Percentiles rank a stretch among this genome's conserved stretches.
Evolutionary conservation across 1,140 invertebrate genomes (phyloP).

Genomic region (Chymomyza costata): DNA sequence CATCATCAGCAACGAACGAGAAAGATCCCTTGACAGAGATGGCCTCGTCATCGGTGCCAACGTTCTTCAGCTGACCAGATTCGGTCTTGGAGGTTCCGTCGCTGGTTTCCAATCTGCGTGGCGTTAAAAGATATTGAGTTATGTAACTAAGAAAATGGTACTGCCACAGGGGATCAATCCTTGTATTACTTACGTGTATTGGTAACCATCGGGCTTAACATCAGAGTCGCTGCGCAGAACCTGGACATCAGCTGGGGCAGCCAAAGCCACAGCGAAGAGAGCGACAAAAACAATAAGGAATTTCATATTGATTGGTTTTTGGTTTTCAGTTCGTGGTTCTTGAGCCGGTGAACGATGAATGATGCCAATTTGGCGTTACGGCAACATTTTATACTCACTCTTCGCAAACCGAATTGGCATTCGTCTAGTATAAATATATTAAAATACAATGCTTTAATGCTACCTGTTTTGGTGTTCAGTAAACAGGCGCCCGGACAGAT

Average conservation of each 20-base stretch:
- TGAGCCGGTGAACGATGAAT: conserved; percentile 23
- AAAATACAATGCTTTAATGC: no score
- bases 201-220: conserved; percentile 66
- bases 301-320: conserved; percentile 48
- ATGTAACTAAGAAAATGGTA: no score
- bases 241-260: conserved; percentile 44
- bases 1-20: conserved; percentile 80
- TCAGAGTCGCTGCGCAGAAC: conserved; percentile 24
- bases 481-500: no score
- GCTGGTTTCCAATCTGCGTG: conserved; percentile 78
- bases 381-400: conserved; percentile 29
- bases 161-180: not conserved
- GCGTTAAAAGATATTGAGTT: conserved; percentile 76
- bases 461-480: no score
- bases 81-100: conserved; percentile 80
- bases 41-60: conserved; percentile 77
- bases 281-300: conserved; percentile 47
- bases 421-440: no score
- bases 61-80: conserved; percentile 54
- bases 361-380: conserved; percentile 3
- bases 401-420: no score
- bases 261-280: conserved; percentile 22
- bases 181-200: conserved; percentile 64
- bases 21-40: conserved; percentile 78
- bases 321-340: conserved; percentile 32